Evolutionary conservation across 2,797 vertebrate genomes (phyloP).

Genomic region (Acanthurus lineatus): DNA sequence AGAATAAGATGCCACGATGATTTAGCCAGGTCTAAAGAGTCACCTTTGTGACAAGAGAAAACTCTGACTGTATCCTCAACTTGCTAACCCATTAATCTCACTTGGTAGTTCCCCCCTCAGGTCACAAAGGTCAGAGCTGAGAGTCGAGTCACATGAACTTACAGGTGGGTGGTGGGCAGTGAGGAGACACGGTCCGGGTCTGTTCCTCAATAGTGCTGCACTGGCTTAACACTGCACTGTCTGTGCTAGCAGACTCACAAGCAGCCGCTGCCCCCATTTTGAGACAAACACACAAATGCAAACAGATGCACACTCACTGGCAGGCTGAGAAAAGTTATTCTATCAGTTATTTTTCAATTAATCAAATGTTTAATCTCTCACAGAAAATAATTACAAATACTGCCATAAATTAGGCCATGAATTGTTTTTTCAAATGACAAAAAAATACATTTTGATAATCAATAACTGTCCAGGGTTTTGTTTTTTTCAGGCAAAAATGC

Average conservation of each 20-base stretch:
- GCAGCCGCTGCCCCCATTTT: slow-evolving; percentile 55
- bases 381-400: not conserved
- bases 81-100: too few species aligned
- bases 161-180: slow-evolving; percentile 62
- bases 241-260: slow-evolving; percentile 66
- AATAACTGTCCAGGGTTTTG: too few species aligned
- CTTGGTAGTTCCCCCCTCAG: not conserved
- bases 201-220: slow-evolving; percentile 85
- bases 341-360: not conserved
- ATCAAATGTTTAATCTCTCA: not conserved
- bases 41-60: too few species aligned
- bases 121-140: slow-evolving; percentile 38
- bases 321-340: not conserved
- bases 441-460: too few species aligned
- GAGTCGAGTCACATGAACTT: slow-evolving; percentile 63
- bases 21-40: too few species aligned
- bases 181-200: slow-evolving; percentile 73
- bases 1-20: too few species aligned
- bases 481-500: too few species aligned
- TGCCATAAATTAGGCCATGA: not conserved
- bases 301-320: slow-evolving; percentile 30
- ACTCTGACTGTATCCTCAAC: too few species aligned
- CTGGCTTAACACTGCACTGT: slow-evolving; percentile 85
- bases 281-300: slow-evolving; percentile 45
- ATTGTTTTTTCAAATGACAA: not conserved